Conservation (phyloP, 2,888 invertebrate species). For the Pandemis cinnamomeana region DNA sequence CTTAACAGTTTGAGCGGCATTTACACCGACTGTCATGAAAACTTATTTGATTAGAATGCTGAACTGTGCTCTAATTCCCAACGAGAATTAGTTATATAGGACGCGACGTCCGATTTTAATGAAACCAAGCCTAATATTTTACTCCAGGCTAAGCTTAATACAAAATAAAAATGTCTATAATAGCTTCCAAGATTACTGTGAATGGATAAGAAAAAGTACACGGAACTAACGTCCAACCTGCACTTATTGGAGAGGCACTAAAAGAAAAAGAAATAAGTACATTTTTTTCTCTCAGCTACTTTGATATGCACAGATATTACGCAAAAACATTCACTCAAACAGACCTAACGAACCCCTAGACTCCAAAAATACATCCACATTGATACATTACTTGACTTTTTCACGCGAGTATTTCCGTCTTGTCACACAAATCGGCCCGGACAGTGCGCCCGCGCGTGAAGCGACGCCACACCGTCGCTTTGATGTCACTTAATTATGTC, state of each 20-base stretch:
- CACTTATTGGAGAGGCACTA: no score
- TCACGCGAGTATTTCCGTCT: slow-evolving; percentile 57
- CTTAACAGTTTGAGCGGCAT: neutral
- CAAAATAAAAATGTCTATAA: no score
- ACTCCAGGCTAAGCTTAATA: no score
- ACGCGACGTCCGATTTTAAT: no score
- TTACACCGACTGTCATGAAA: neutral
- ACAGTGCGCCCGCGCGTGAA: slow-evolving; percentile 60
- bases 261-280: no score
- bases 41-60: neutral
- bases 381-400: slow-evolving; percentile 48
- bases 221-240: no score
- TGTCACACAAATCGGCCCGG: slow-evolving; percentile 63
- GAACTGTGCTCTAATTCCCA: neutral
- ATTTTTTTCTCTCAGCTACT: no score
- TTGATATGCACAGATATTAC: no score
- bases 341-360: neutral
- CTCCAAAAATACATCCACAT: slow-evolving; percentile 47
- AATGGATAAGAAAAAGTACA: no score
- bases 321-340: neutral
- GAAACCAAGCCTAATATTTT: no score
- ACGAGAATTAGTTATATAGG: no score
- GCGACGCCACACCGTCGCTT: slow-evolving; percentile 56
- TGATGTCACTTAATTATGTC: slow-evolving; percentile 68
- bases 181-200: no score